Evolutionary conservation across 2,888 invertebrate genomes (phyloP), one percentile per base, ranked within the genome.

Genomic region (Drosophila siamana): DNA sequence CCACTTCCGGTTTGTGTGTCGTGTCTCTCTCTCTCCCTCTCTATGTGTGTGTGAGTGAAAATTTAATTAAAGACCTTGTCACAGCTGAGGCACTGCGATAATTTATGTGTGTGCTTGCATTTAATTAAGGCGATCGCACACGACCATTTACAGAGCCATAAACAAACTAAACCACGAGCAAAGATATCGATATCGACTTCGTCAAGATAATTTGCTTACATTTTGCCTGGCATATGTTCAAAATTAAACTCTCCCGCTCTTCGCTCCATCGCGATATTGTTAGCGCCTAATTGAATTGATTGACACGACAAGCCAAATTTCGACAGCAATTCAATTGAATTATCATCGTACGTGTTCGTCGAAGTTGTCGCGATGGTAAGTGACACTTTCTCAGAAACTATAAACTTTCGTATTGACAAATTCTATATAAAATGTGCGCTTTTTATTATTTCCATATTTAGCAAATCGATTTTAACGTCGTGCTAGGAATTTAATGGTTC

Each of bases 21-120:
- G n/a, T n/a, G n/a, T n/a, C n/a, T n/a, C n/a, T n/a, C n/a, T n/a
- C n/a, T n/a, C n/a, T n/a, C n/a, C n/a, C n/a, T n/a, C n/a, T n/a
- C n/a, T n/a, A n/a, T n/a, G 33, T 59, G 43, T 24, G 30, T 28
- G n/a, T 47, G 41, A 30, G 30, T 40, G 62, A 33, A 85, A 73
- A 75, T 69, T 80, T 83, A 85, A 83, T 83, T 86, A 83, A 85
- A 83, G 68, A 83, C 71, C 48, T 78, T 85, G 80, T 85, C 75
- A 64, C 70, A 47, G 52, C 69, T 50, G 56, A 44, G 54, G n/a
- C 80, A 66, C 41, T 50, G 57, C 68, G 80, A 78, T 86, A 86
- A 83, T 86, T 83, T 80, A n/a, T n/a, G 66, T 64, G 72, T 78
- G 86, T 78, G 33, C 2, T 4, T 69, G 74, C 78, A 67, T 78